Evolutionary conservation across 2,113 vertebrate genomes (phyloP).

Genomic region (Platanista minor): DNA sequence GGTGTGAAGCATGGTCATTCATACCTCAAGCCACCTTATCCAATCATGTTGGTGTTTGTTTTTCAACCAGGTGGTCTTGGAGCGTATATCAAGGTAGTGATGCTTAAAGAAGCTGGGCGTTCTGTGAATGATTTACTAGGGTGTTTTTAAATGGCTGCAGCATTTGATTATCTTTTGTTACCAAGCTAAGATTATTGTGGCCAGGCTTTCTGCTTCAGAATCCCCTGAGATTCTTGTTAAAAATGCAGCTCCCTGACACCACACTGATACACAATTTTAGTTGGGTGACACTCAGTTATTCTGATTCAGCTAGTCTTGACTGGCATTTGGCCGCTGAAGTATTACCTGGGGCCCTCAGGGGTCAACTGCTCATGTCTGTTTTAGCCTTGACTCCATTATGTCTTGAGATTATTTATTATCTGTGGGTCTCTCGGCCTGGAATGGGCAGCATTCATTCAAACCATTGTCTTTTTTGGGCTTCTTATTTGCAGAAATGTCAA

Average conservation of each 20-base stretch:
- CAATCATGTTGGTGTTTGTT: neutral
- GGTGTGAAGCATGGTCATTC: neutral
- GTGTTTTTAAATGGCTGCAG: neutral
- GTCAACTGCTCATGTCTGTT: neutral
- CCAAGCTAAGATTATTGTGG: neutral
- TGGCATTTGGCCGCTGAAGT: neutral
- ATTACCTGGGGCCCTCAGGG: neutral
- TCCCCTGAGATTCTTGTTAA: neutral
- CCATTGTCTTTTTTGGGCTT: neutral
- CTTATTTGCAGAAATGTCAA: neutral
- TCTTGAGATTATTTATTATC: neutral
- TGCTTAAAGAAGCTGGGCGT: neutral
- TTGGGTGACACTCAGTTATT: neutral
- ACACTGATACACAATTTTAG: neutral
- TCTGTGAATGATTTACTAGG: neutral
- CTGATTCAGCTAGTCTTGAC: neutral
- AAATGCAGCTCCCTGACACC: neutral
- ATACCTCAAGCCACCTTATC: neutral
- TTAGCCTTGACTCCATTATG: neutral
- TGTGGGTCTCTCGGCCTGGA: neutral
- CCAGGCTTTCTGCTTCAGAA: neutral
- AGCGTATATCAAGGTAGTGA: neutral
- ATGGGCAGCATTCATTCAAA: neutral
- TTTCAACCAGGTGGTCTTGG: neutral
- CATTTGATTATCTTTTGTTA: neutral